Conservation (phyloP, 37 sponge, comb jelly and placozoan genomes). For the Aphrocallistes beatrix region DNA sequence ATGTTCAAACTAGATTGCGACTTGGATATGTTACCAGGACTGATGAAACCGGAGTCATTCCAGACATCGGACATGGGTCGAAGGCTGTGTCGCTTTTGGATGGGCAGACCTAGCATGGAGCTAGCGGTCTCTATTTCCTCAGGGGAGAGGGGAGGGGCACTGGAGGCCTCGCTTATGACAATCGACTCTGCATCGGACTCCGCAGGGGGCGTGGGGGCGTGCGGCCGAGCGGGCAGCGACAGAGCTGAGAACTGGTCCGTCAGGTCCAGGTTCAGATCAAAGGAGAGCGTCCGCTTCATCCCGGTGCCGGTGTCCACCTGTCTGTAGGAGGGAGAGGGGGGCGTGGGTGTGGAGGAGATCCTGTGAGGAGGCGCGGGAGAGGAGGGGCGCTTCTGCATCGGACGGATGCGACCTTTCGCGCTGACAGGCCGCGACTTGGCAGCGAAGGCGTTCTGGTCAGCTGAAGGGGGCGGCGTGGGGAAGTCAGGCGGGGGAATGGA, state of each 20-base stretch:
- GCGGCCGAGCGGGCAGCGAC: not conserved
- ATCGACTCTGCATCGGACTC: not conserved
- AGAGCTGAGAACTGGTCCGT: not conserved
- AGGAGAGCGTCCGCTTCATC: not conserved
- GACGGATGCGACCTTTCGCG: conserved; percentile 11
- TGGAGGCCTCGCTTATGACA: not conserved
- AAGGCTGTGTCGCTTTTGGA: not conserved
- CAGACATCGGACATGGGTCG: not conserved
- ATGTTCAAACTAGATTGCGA: not conserved
- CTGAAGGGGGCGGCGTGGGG: not conserved
- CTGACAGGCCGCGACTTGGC: not conserved
- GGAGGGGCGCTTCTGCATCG: not conserved
- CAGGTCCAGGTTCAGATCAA: not conserved
- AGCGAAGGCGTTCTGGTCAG: not conserved
- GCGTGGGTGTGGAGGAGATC: not conserved
- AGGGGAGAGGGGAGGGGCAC: not conserved
- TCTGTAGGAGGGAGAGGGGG: not conserved
- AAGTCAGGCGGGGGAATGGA: not conserved
- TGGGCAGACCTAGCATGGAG: not conserved
- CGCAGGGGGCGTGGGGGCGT: not conserved
- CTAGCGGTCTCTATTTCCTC: not conserved
- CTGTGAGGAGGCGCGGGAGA: not conserved
- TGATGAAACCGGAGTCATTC: not conserved
- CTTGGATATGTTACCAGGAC: not conserved
- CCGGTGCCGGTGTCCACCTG: too few relatives aligned